A percentile compares a stretch with the other conserved stretches of the same genome.
Evolutionary conservation across 2,888 invertebrate genomes (phyloP).

Genomic region (Leucophora obtusa): DNA sequence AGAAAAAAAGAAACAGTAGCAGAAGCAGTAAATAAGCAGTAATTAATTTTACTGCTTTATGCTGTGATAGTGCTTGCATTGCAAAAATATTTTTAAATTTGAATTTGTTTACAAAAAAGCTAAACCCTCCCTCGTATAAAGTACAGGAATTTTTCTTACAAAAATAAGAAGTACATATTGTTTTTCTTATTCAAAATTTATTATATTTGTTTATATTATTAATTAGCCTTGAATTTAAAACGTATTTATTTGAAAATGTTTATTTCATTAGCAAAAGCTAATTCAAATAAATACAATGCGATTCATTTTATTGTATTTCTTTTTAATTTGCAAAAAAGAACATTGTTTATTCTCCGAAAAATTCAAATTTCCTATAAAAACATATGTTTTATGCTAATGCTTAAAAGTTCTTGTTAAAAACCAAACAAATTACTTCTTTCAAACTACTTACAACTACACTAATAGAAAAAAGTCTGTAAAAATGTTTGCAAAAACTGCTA

Average conservation of each 20-base stretch:
- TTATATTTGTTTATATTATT: background rate
- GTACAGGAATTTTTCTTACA: background rate
- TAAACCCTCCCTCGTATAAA: no score
- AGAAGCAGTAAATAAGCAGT: no score
- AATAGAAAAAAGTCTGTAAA: no score
- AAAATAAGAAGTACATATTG: background rate
- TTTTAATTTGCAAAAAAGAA: background rate
- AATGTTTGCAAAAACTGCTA: no score
- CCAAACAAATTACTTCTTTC: background rate
- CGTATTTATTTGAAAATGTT: background rate
- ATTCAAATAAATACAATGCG: background rate
- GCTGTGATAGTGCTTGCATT: no score
- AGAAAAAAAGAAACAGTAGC: no score
- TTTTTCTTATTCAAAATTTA: background rate
- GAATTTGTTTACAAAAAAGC: no score
- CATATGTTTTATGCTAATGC: background rate
- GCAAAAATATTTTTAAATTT: no score
- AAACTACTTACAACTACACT: no score
- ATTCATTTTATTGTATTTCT: background rate
- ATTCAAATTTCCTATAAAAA: background rate
- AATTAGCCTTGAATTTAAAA: background rate
- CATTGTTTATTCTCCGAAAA: background rate
- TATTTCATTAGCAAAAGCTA: background rate
- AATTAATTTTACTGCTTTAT: no score
- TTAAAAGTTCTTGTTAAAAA: no score